Evolutionary conservation across 1,140 invertebrate genomes (phyloP), one percentile per base, ranked within the genome.

Genomic region (Philotrypesis tridentata): DNA sequence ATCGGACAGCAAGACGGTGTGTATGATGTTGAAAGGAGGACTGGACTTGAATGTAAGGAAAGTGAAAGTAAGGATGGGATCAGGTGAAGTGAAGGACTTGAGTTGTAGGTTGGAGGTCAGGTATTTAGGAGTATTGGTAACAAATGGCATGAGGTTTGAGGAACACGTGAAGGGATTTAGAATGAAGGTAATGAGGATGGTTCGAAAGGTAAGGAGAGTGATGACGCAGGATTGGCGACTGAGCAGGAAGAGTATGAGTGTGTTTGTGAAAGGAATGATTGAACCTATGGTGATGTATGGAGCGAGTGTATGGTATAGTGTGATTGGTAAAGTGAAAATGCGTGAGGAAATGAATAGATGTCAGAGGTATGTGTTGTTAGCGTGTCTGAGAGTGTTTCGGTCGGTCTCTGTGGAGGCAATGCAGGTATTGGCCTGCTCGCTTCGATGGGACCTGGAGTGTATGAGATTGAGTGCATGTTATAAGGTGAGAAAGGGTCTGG

Each of bases 391-490:
- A 31, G 84, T 87, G 27, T 88, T 85, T 78, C 48, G 83, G 1
- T 88, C 86, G 29, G 85, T 87, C 21, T 87, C 87, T 21, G 86
- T 85, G 17, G 84, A 84, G 33, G 87, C 86, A 0, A 77, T 86
- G 83, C 63, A 83, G 74, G 84, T 87, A 0, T 70, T 87, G 65
- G 67, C 82, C 8, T 86, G 85, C 3, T 84, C 60, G 11, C 43
- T 83, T 12, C 85, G 85, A 14, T 85, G 82, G 74, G 84, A 87
- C 33, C 65, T 87, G 63, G 77, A 60, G 21, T 72, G 70, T 2
- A 29, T 63, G 40, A 40, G 61, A 40, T 12, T 25, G 75, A 65
- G 43, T 8, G 43, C 63, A 0, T 23, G 6, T 7, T 85, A 80
- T 14, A 76, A 63, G 60, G 21, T 82, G 11, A 37, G 70, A 31